A percentile compares a stretch with the other conserved stretches of the same genome.
Conservation (phyloP, 2,113 vertebrate species). For the Psilopsiagon aurifrons region DNA sequence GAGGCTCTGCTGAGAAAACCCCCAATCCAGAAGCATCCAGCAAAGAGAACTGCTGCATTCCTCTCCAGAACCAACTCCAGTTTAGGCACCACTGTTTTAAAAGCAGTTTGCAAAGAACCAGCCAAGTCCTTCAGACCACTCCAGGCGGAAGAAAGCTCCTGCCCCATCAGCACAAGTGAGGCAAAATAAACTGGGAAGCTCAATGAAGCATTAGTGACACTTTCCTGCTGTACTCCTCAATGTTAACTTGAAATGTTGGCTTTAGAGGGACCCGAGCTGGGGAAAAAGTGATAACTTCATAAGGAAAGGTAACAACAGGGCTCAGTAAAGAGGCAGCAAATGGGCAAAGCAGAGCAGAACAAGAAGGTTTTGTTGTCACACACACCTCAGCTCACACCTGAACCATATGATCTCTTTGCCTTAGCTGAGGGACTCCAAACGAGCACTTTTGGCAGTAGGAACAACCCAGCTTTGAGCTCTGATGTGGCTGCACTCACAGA, state of each 20-base stretch:
- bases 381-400: neutral
- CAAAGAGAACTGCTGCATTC: neutral
- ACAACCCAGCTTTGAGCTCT: neutral
- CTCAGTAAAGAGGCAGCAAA: accelerated
- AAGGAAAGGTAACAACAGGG: accelerated
- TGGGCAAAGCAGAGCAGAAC: neutral
- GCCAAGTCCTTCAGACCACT: neutral
- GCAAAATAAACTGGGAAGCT: neutral
- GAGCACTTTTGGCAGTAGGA: neutral
- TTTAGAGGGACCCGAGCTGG: neutral
- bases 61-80: neutral
- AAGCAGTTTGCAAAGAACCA: neutral
- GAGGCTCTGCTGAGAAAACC: neutral
- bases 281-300: accelerated
- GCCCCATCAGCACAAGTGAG: neutral
- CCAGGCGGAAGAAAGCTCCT: neutral
- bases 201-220: accelerated
- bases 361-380: neutral
- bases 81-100: neutral
- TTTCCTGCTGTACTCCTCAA: neutral
- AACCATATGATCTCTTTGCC: neutral
- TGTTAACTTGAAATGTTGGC: accelerated
- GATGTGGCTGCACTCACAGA: neutral
- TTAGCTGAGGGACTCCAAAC: neutral
- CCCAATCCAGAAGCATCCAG: neutral